Evolutionary conservation across 2,888 invertebrate genomes (phyloP), one percentile per base, ranked within the genome.

Genomic region (Bellardia pandia): DNA sequence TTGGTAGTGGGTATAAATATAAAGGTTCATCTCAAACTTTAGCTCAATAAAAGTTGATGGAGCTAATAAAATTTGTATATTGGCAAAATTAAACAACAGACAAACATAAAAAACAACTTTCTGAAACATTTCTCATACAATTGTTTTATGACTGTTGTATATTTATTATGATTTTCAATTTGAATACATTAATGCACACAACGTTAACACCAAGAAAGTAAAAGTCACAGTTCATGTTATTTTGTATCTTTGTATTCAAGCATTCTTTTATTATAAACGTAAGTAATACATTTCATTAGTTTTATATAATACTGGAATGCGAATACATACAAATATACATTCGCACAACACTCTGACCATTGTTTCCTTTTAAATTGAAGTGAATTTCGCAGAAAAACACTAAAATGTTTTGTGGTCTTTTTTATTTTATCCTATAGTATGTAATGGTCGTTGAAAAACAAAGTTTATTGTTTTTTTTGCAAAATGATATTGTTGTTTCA

Each of bases 201-300:
- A 51, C 33, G 33, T 23, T 23, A 5, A 37, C 7, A 9, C 11
- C 30, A 4, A 23, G 13, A 3, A 8, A 58, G 60, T 13, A 33
- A 72, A 60, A 74, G 74, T 75, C 74, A 75, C 33, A 60, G 64
- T 51, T 76, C 75, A 16, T n/a, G 2, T 71, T 53, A n/a, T 37
- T 71, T 71, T 71, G 9, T 33, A 60, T 33, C 23, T 16, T 60
- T 74, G 23, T 14, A 14, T 37, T 33, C 4, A 42, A 2, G 42
- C 5, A 60, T 45, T 13, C 3, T 13, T 60, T 23, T 56, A 56
- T 60, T 60, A 13, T 33, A 60, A 60, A 60, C 33, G 7, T 60
- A 13, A 33, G 30, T 64, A n/a, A 76, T 62, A 56, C 23, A 56
- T 72, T 42, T 56, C 14, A 14, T 13, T 37, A 13, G 33, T 51